These are phyloP conservation scores for Hylyphantes graminicola DNA, from an alignment of 1,140 invertebrate species.

Conservation along the genomic window DNA sequence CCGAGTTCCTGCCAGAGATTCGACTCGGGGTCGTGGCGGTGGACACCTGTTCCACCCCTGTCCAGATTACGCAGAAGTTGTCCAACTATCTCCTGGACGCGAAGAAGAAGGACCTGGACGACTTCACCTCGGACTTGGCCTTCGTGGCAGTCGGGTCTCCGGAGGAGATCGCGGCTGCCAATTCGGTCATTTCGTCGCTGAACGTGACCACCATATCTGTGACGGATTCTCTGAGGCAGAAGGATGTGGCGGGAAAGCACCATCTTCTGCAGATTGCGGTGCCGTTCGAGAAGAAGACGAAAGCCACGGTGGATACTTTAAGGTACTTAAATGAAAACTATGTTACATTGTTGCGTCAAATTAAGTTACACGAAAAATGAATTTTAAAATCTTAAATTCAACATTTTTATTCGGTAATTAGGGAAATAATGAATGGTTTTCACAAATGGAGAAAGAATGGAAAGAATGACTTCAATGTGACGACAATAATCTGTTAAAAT, in stretches of 20 bases:
- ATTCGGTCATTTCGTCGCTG: conserved; percentile 60
- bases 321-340: conserved; percentile 63
- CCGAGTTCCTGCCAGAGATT: conserved; percentile 63
- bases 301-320: conserved; percentile 66
- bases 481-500: too few species aligned
- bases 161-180: conserved; percentile 55
- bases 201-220: conserved; percentile 63
- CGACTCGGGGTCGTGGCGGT: conserved; percentile 64
- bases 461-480: too few species aligned
- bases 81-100: conserved; percentile 42
- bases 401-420: too few species aligned
- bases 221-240: conserved; percentile 46
- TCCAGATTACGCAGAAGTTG: conserved; percentile 54
- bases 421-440: too few species aligned
- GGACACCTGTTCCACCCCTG: conserved; percentile 65
- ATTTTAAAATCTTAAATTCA: too few species aligned
- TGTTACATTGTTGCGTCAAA: background rate
- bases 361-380: too few species aligned
- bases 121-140: conserved; percentile 26
- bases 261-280: conserved; percentile 56
- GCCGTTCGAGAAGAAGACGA: conserved; percentile 59
- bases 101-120: conserved; percentile 28
- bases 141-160: conserved; percentile 34
- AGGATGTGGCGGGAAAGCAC: conserved; percentile 22
- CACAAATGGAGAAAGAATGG: too few species aligned